Evolutionary conservation across 2,888 invertebrate species (phyloP).

Genomic region (Gryllus longicercus): DNA sequence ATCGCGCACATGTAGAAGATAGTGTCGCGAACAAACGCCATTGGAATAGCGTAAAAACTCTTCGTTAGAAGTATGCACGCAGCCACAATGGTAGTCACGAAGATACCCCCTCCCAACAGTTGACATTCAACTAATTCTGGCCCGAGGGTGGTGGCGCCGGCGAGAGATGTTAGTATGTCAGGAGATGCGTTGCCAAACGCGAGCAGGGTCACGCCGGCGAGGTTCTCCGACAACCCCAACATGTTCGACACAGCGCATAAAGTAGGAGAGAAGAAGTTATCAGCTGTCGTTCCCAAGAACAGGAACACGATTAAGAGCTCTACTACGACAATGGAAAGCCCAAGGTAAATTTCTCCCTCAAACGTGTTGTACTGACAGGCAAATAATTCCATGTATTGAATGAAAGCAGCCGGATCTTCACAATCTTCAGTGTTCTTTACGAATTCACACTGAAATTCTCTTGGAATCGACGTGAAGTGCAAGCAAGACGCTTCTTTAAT

Average conservation of each 20-base stretch:
- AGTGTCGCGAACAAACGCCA: too few relatives aligned
- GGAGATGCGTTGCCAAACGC: not conserved
- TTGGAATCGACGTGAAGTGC: not conserved
- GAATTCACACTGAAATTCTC: not conserved
- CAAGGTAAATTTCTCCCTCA: not conserved
- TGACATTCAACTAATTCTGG: not conserved
- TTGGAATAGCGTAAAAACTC: too few relatives aligned
- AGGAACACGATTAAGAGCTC: not conserved
- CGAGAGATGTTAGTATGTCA: not conserved
- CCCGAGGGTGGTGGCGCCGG: not conserved
- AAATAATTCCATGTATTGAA: not conserved
- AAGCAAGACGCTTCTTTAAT: not conserved
- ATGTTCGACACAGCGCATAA: not conserved
- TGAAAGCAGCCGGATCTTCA: not conserved
- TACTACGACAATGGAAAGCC: not conserved
- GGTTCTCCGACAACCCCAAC: not conserved
- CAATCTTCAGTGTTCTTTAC: not conserved
- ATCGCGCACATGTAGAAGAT: too few relatives aligned
- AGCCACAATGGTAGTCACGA: not conserved
- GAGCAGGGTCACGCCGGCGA: not conserved
- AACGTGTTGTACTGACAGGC: not conserved
- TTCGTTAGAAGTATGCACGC: not conserved
- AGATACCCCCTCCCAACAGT: not conserved
- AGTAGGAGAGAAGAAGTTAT: not conserved
- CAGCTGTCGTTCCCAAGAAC: not conserved